These are phyloP conservation scores for Eudasyphora cyanicolor DNA, from an alignment of 2,888 invertebrate genomes.

Conservation along the genomic window DNA sequence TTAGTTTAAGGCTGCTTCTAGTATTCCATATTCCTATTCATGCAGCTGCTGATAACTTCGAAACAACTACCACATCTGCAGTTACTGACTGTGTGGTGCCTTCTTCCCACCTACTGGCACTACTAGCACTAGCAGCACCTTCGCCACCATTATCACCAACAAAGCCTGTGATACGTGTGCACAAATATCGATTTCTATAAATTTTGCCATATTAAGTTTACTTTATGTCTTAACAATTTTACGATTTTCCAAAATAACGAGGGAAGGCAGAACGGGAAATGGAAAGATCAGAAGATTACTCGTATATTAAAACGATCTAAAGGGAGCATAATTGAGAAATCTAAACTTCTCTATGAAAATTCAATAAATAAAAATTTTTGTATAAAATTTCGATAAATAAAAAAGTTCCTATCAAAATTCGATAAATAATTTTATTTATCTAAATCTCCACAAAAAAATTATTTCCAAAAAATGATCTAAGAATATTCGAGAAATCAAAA, in stretches of 20 bases:
- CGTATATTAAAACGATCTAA: no score
- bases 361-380: no score
- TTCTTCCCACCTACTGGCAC: neutral
- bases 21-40: neutral
- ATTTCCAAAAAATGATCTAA: no score
- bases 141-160: neutral
- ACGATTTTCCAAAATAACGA: neutral
- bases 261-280: neutral
- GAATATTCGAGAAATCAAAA: no score
- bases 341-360: no score
- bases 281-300: no score
- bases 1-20: constrained; percentile 15
- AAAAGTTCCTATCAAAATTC: no score
- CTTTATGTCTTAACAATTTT: constrained; percentile 24
- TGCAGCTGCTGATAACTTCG: constrained; percentile 47
- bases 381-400: no score
- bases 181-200: constrained; percentile 8
- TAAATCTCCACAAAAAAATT: no score
- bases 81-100: neutral
- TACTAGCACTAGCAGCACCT: neutral
- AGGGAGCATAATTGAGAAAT: no score
- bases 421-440: no score
- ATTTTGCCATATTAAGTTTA: constrained; percentile 12
- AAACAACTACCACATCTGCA: neutral
- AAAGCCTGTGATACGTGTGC: neutral